A percentile compares a stretch with the other conserved stretches of the same genome.
These are phyloP conservation scores for Tipula unca DNA, from an alignment of 2,888 invertebrate genomes.

Conservation along the genomic window DNA sequence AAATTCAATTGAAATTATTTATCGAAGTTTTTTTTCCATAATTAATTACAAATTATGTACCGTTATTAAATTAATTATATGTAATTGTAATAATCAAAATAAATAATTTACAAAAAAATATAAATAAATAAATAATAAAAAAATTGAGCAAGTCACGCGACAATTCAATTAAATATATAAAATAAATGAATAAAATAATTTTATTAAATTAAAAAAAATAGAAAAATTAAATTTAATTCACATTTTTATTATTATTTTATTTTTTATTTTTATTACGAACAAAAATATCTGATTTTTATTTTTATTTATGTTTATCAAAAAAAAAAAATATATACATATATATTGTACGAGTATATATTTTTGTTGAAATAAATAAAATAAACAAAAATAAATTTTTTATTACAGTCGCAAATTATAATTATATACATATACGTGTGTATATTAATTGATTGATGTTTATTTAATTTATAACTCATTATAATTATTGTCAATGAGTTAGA, in stretches of 20 bases:
- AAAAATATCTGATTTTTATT: neutral
- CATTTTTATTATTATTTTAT: neutral
- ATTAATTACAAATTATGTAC: neutral
- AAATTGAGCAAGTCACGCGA: conserved; percentile 1
- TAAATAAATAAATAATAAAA: neutral
- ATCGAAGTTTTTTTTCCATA: neutral
- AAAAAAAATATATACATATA: neutral
- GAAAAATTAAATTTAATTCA: neutral
- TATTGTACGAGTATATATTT: no score
- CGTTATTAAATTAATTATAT: neutral
- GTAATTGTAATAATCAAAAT: neutral
- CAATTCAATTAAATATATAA: neutral
- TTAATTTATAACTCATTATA: neutral
- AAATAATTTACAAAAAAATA: neutral
- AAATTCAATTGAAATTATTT: neutral
- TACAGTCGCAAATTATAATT: neutral
- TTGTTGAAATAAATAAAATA: neutral
- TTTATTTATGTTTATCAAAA: neutral
- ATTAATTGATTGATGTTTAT: neutral
- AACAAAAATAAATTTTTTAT: neutral
- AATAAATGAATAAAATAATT: neutral
- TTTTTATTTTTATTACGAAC: neutral
- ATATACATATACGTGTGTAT: neutral
- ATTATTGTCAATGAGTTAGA: neutral
- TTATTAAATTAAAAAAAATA: neutral